Evolutionary conservation across 2,113 vertebrate genomes (phyloP).

Genomic region (Puntigrus tetrazona): DNA sequence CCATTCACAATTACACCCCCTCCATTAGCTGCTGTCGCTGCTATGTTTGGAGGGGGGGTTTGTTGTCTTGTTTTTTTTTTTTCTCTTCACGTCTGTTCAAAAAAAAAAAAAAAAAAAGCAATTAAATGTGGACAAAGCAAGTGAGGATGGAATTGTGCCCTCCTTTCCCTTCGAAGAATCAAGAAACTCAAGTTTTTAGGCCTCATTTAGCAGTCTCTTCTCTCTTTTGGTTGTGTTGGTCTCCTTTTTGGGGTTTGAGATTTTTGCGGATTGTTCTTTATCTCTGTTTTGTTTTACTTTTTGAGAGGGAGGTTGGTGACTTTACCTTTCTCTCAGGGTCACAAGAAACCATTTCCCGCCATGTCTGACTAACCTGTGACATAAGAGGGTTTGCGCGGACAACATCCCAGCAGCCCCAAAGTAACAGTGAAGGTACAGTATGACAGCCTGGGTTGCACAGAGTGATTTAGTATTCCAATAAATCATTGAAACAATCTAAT

Average conservation of each 20-base stretch:
- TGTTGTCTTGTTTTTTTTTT: slow-evolving; percentile 36
- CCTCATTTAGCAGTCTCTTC: slow-evolving; percentile 41
- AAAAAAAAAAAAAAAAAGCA: slow-evolving; percentile 61
- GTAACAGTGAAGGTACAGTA: slow-evolving; percentile 60
- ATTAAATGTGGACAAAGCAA: slow-evolving; percentile 75
- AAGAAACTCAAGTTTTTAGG: slow-evolving; percentile 26
- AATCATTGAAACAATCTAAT: slow-evolving; percentile 75
- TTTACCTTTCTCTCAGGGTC: slow-evolving; percentile 17
- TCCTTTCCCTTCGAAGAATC: slow-evolving; percentile 63
- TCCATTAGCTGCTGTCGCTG: slow-evolving; percentile 70
- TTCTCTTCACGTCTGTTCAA: slow-evolving; percentile 48
- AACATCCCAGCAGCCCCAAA: slow-evolving; percentile 58
- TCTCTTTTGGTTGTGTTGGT: background rate
- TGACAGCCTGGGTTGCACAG: slow-evolving; percentile 55
- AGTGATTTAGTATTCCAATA: slow-evolving; percentile 75
- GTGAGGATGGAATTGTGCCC: slow-evolving; percentile 60
- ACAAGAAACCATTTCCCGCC: slow-evolving; percentile 41
- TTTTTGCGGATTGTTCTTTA: background rate
- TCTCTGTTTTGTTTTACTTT: background rate
- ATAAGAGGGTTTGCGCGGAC: slow-evolving; percentile 55
- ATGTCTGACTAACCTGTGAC: slow-evolving; percentile 62
- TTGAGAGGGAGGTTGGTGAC: slow-evolving; percentile 54
- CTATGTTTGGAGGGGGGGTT: slow-evolving; percentile 20
- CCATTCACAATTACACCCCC: slow-evolving; percentile 76
- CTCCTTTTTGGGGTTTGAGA: background rate